A percentile compares a stretch with the other conserved stretches of the same genome.
Evolutionary conservation across 1,140 invertebrate genomes (phyloP).

Genomic region (Calephelis virginiensis): DNA sequence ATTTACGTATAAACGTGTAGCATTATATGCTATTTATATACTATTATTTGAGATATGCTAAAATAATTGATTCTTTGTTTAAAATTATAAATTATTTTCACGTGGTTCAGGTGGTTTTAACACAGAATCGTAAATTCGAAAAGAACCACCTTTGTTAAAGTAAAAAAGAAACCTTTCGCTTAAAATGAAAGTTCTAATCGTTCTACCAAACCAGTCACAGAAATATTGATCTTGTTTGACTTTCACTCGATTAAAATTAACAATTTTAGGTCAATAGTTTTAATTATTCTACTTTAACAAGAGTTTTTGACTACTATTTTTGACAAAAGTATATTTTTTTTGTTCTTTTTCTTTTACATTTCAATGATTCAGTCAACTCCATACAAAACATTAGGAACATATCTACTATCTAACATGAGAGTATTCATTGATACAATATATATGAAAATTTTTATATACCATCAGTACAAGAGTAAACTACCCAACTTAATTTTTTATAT

Average conservation of each 20-base stretch:
- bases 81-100: slow-evolving; percentile 28
- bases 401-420: too few species aligned
- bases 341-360: too few species aligned
- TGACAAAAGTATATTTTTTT: too few species aligned
- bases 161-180: slow-evolving; percentile 5
- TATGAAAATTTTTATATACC: too few species aligned
- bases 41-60: slow-evolving; percentile 63
- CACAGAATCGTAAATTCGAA: slow-evolving; percentile 4
- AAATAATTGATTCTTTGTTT: slow-evolving; percentile 60
- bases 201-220: slow-evolving; percentile 69
- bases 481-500: too few species aligned
- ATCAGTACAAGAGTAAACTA: too few species aligned
- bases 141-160: slow-evolving; percentile 8
- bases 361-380: too few species aligned
- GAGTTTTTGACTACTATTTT: too few species aligned
- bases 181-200: slow-evolving; percentile 24
- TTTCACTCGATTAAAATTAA: slow-evolving; percentile 5
- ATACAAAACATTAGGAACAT: too few species aligned
- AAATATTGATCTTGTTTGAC: slow-evolving; percentile 25
- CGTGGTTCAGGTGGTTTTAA: background rate
- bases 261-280: too few species aligned
- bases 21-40: slow-evolving; percentile 69
- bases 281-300: too few species aligned
- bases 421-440: too few species aligned
- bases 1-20: slow-evolving; percentile 68